Evolutionary conservation across 2,113 vertebrate genomes (phyloP).

Genomic region (Centropus bengalensis): DNA sequence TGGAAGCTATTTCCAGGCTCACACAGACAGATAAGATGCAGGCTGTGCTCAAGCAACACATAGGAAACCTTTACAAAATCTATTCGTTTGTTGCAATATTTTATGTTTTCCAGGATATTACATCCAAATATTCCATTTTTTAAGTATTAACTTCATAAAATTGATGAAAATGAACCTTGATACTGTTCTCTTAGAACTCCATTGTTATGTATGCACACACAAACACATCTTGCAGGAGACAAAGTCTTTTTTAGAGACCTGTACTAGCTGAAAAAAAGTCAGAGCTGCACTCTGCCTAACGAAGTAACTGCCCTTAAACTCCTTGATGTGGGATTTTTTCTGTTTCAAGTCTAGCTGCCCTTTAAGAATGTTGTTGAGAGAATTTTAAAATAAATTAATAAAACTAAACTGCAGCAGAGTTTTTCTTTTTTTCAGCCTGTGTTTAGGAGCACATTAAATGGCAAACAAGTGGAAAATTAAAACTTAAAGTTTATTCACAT

Average conservation of each 20-base stretch:
- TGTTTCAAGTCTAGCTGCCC: neutral
- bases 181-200: neutral
- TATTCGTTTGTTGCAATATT: neutral
- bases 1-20: neutral
- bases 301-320: neutral
- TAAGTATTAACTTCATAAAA: neutral
- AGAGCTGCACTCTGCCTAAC: neutral
- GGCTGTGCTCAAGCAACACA: neutral
- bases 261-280: neutral
- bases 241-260: neutral
- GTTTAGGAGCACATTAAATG: neutral
- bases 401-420: neutral
- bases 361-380: neutral
- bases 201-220: accelerated
- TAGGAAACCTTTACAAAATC: neutral
- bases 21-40: neutral
- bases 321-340: neutral
- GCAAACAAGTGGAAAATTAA: neutral
- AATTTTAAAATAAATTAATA: neutral
- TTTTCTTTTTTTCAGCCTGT: neutral
- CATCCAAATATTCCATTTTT: neutral
- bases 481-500: neutral
- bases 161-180: neutral
- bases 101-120: neutral
- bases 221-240: neutral